Evolutionary conservation across 2,888 invertebrate species (phyloP).

Genomic region (Zaprionus bogoriensis): DNA sequence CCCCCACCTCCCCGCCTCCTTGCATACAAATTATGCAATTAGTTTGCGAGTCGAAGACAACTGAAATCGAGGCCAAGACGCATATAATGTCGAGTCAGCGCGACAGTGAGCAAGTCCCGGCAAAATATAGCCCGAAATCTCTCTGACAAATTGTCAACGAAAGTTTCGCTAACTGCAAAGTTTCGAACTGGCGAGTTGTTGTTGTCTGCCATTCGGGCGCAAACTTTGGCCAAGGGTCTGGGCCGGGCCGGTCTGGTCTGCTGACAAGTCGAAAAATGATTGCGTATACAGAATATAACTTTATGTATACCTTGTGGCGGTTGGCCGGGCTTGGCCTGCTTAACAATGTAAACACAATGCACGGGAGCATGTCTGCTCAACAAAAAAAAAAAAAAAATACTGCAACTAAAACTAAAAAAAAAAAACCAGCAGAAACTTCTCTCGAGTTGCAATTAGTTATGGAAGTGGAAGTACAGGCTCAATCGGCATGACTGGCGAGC

Average conservation of each 20-base stretch:
- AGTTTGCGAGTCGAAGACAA: conserved; percentile 44
- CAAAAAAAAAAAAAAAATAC: no score
- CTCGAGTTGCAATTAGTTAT: conserved; percentile 64
- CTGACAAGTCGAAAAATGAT: conserved; percentile 50
- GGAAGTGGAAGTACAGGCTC: background rate
- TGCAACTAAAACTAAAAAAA: no score
- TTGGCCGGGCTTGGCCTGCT: conserved; percentile 13
- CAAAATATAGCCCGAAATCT: conserved; percentile 7
- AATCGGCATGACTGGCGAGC: background rate
- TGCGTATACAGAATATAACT: conserved; percentile 41
- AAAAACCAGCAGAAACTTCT: conserved; percentile 42
- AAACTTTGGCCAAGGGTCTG: background rate
- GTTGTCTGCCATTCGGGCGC: conserved; percentile 12
- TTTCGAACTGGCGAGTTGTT: conserved; percentile 21
- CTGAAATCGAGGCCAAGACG: conserved; percentile 32
- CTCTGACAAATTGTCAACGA: conserved; percentile 71
- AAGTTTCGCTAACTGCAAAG: conserved; percentile 44
- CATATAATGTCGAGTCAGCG: conserved; percentile 55
- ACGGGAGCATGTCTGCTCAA: conserved; percentile 2
- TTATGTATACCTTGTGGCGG: conserved; percentile 7
- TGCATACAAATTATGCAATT: conserved; percentile 83
- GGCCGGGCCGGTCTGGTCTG: no score
- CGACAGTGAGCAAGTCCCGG: no score
- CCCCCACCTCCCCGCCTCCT: conserved; percentile 59
- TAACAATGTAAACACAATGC: conserved; percentile 37